These are phyloP conservation scores for Drosophila bocki DNA, from an alignment of 1,140 invertebrate species.

Conservation along the genomic window DNA sequence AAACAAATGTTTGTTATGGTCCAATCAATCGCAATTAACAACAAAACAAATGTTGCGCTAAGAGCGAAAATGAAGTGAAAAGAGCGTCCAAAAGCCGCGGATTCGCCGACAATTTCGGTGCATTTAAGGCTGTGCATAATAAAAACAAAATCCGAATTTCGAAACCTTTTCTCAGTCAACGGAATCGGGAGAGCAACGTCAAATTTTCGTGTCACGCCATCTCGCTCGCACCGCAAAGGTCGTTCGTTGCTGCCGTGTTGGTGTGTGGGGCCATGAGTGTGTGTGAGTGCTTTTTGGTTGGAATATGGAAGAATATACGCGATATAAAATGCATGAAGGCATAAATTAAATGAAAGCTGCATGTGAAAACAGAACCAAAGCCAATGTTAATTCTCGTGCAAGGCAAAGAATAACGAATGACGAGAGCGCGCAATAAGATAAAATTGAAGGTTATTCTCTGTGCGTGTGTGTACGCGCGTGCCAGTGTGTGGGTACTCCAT, in stretches of 20 bases:
- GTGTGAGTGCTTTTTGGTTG: conserved; percentile 9
- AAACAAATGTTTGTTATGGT: conserved; percentile 8
- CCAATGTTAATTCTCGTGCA: conserved; percentile 50
- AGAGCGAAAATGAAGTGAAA: conserved; percentile 3
- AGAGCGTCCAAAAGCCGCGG: conserved; percentile 3
- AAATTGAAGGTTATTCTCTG: conserved; percentile 81
- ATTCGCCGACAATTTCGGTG: conserved; percentile 6
- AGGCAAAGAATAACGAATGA: conserved; percentile 43
- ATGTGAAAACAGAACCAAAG: conserved; percentile 30
- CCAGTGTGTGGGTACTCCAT: conserved; percentile 29
- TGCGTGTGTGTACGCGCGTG: conserved; percentile 13
- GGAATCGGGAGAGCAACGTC: conserved; percentile 9
- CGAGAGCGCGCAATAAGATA: conserved; percentile 74
- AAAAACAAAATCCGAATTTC: conserved; percentile 5
- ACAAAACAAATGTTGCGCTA: conserved; percentile 2
- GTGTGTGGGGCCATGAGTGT: conserved; percentile 13
- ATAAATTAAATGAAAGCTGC: conserved; percentile 25
- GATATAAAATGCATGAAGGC: conserved; percentile 22
- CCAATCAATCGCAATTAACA: conserved; percentile 2
- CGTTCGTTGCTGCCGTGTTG: conserved; percentile 35
- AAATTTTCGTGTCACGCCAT: conserved; percentile 17
- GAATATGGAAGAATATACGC: conserved; percentile 9
- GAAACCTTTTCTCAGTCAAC: conserved; percentile 21
- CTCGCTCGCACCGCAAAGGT: conserved; percentile 49
- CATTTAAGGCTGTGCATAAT: conserved; percentile 8